Evolutionary conservation across 2,888 invertebrate genomes (phyloP).

Genomic region (Chalcosyrphus nemorum): DNA sequence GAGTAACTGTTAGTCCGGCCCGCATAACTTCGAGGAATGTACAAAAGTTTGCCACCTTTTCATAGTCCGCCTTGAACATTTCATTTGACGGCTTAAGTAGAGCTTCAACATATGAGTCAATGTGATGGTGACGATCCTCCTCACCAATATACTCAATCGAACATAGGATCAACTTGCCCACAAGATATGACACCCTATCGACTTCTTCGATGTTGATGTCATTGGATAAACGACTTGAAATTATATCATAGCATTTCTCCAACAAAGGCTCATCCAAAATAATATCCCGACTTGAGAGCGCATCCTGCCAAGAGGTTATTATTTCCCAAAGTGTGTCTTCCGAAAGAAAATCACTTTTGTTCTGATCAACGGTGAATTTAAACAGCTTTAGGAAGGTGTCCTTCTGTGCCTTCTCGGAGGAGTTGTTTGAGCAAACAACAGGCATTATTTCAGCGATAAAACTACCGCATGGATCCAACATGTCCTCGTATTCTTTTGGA

Average conservation of each 20-base stretch:
- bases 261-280: conserved; percentile 76
- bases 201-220: conserved; percentile 66
- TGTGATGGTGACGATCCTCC: conserved; percentile 73
- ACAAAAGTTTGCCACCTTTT: conserved; percentile 75
- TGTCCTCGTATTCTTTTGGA: conserved; percentile 74
- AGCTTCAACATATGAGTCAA: conserved; percentile 76
- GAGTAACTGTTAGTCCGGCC: conserved; percentile 68
- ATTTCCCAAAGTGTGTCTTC: conserved; percentile 84
- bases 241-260: conserved; percentile 75
- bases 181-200: conserved; percentile 77
- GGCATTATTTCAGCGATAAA: conserved; percentile 83
- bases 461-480: conserved; percentile 83
- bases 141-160: conserved; percentile 78
- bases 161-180: conserved; percentile 79
- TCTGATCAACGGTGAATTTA: conserved; percentile 81
- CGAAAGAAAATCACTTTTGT: conserved; percentile 77
- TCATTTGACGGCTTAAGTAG: conserved; percentile 42
- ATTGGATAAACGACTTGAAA: conserved; percentile 73
- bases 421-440: conserved; percentile 82
- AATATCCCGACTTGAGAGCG: conserved; percentile 81
- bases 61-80: conserved; percentile 52
- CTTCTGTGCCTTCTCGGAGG: conserved; percentile 80
- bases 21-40: conserved; percentile 77
- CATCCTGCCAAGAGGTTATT: conserved; percentile 85
- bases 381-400: conserved; percentile 83